Base-by-base conservation (phyloP, 2,888 invertebrate species). In the Drosophila neoperkinsi region DNA sequence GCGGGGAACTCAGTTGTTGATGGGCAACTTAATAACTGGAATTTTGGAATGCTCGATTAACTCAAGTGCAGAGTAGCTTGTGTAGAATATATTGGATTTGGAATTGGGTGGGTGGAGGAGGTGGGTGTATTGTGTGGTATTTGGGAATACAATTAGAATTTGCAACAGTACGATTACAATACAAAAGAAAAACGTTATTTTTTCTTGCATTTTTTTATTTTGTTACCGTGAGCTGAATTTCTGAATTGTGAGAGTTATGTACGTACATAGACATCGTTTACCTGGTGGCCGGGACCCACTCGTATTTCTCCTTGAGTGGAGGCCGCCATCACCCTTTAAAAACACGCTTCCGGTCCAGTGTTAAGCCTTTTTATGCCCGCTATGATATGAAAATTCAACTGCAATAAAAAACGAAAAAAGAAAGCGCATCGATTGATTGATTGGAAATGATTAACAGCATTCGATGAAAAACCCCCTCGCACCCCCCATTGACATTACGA, bases 201-300 rank as follows among this genome's bases (percentile, higher is more conserved):
- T 69, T 67, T 73, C 72, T 67, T 38, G 64, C 78, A 60, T 67
- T 59, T 71, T 72, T 77, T 71, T 60, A 91, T 93, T 83, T 92
- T 93, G 94, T 94, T 94, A 94, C 94, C 94, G 94, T 94, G 93
- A 93, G 91, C 90, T 90, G 87, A 88, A 84, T 89, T 89, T 88
- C 91, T 88, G 87, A 91, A 92, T 92, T 93, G 87, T 93, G 93
- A 93, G 93, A 93, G 93, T 93, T 93, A 95, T 94, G 94, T 94
- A 95, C 95, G 94, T 94, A 95, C 95, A 94, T 95, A 95, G 94
- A 95, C 94, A 94, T 95, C 95, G 94, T 94, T 95, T 94, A 96
- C 96, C 95, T 96, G 96, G 95, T 95, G 96, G 94, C 95, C 95
- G 94, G 96, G 95, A 94, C 96, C 96, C 95, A 96, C 95, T 95